Evolutionary conservation across 2,113 vertebrate species (phyloP), one percentile per base, ranked within the genome.

Genomic region (Chaenogobius annularis): DNA sequence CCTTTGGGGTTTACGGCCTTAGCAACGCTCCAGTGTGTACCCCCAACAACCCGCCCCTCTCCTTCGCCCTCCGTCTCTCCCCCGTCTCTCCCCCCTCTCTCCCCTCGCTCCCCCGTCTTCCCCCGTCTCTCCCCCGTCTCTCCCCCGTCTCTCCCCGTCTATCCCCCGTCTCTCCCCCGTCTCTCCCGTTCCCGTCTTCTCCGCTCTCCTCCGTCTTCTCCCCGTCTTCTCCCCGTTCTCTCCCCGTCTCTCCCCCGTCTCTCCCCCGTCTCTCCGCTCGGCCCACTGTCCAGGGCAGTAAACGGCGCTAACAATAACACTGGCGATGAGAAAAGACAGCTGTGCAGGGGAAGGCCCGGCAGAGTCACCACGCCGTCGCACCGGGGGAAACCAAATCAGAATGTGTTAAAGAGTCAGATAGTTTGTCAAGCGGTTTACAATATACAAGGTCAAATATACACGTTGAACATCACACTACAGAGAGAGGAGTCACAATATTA

Each of bases 21-120:
- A 87, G 90, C 90, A 92, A 93, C 90, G 1, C 70, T 46, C 61
- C 52, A 59, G 7, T 86, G 87, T 90, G 83, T 85, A 86, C 76
- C 83, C 89, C 76, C 85, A 90, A 91, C 84, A 89, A 68, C 40
- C 70, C 48, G 59, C 35, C 14, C 15, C 1, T 17, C 50, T 9
- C 7, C 48, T n/a, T n/a, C 19, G 14, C 48, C 15, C 48, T 8
- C 48, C 48, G 3, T 52, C 52, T 22, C 3, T 6, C 35, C 35
- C 37, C 37, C 37, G 37, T 40, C 4, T 4, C 26, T 31, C 26
- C 26, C 26, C 2, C 4, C 22, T 13, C 20, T 56, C 54, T 56
- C 54, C 13, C 9, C 2, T n/a, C n/a, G n/a, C n/a, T 31, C 26
- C 26, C 26, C 26, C 26, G 26, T 31, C 4, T 31, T 4, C 19